Percentiles rank a stretch among this genome's conserved stretches.
Conservation (phyloP, 2,888 invertebrate genomes). For the Synergus laeviventris region DNA sequence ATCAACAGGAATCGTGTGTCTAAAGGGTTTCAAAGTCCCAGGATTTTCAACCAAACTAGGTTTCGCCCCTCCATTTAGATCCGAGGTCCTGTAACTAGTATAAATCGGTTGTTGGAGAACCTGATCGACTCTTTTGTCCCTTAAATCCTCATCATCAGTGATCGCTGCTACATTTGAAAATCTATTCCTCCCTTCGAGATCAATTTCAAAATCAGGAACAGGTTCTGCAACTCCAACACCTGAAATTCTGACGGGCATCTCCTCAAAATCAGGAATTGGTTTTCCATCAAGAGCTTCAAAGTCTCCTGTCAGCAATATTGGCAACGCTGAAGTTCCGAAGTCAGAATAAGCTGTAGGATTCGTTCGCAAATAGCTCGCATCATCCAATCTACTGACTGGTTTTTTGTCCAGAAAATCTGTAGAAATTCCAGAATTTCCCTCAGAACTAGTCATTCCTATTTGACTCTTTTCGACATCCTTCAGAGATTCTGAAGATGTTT, state of each 20-base stretch:
- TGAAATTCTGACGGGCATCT: slow-evolving; percentile 54
- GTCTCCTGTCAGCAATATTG: slow-evolving; percentile 1
- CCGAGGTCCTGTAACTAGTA: slow-evolving; percentile 71
- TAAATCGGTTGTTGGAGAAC: slow-evolving; percentile 65
- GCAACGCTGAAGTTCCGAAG: slow-evolving; percentile 11
- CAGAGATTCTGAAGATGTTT: slow-evolving; percentile 58
- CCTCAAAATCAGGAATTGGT: slow-evolving; percentile 27
- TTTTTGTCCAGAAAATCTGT: slow-evolving; percentile 1
- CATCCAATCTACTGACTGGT: slow-evolving; percentile 17
- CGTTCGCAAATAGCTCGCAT: neutral
- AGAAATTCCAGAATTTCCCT: neutral
- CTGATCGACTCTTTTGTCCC: slow-evolving; percentile 54
- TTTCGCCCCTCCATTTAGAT: slow-evolving; percentile 66
- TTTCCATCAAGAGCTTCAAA: neutral
- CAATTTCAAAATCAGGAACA: slow-evolving; percentile 68
- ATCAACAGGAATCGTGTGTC: slow-evolving; percentile 73
- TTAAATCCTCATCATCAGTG: slow-evolving; percentile 44
- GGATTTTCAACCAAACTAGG: slow-evolving; percentile 69
- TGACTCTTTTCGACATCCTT: neutral
- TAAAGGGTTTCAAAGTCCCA: slow-evolving; percentile 70
- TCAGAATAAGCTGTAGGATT: neutral
- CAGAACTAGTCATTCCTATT: neutral
- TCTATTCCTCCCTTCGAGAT: slow-evolving; percentile 67
- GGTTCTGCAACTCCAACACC: slow-evolving; percentile 74
- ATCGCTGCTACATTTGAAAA: slow-evolving; percentile 62